Evolutionary conservation across 2,113 vertebrate genomes (phyloP), one percentile per base, ranked within the genome.

Genomic region (Hoplias malabaricus): DNA sequence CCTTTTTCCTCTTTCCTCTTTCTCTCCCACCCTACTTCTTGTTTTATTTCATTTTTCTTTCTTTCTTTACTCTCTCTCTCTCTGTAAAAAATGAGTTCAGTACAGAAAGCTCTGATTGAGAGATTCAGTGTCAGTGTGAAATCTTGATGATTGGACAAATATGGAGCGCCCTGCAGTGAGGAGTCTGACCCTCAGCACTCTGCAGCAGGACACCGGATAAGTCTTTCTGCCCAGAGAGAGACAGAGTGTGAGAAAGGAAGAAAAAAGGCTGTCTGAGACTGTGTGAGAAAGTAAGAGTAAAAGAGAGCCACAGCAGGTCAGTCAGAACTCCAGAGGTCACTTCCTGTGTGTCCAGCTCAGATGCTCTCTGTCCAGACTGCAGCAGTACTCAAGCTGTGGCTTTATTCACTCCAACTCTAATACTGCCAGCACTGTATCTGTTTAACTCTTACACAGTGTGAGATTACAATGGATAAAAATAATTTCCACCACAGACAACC

Each of bases 281-380:
- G 50, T 54, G 46, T 19, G 36, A 29, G 13, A 57, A 25, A 2
- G 53, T 19, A 53, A 36, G 21, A 48, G 65, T 27, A 12, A 57
- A 50, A 2, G 63, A 27, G 63, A 61, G 21, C 33, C 67, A 69
- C 21, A 5, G 31, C 23, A 36, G 46, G 21, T 69, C 57, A 14
- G 56, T 71, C 14, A 43, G 48, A 36, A n/a, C 34, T 42, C 40
- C 14, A 33, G 65, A 62, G 53, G 31, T 74, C 72, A 74, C 72
- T 74, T 74, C 72, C 72, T 74, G 72, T 74, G 57, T 62, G 40
- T 21, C 53, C 12, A 57, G 21, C n/a, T 27, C 46, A 50, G 46
- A 50, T n/a, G 5, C 16, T 50, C 46, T 50, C 14, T 50, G 14
- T 50, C n/a, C 46, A n/a, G n/a, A n/a, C 46, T 23, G 53, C 36